Evolutionary conservation across 2,113 vertebrate genomes (phyloP).

Genomic region (Raphicerus campestris): DNA sequence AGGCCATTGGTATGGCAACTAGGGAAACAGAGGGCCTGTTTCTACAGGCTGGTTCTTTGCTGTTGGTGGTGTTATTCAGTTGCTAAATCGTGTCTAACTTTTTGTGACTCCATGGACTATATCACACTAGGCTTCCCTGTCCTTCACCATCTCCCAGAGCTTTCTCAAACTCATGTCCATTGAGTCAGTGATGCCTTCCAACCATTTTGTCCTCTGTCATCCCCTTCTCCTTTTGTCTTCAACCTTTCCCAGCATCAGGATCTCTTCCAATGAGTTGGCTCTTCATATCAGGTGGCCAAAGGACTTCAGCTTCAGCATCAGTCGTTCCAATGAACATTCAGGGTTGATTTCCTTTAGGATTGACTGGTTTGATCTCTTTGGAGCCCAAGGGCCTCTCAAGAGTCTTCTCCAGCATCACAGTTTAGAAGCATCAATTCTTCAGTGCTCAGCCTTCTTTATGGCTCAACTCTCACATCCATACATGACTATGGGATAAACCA

Average conservation of each 20-base stretch:
- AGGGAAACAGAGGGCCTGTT: neutral
- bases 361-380: neutral
- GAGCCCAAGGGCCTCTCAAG: neutral
- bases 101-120: neutral
- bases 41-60: neutral
- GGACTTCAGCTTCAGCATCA: neutral
- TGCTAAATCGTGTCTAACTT: neutral
- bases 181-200: neutral
- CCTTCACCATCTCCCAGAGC: neutral
- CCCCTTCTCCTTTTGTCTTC: neutral
- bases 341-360: neutral
- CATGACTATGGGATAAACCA: too few species aligned
- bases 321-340: neutral
- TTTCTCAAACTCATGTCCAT: neutral
- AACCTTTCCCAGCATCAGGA: neutral
- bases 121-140: neutral
- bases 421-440: neutral
- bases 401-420: neutral
- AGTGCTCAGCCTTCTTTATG: neutral
- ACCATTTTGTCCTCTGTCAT: neutral
- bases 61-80: neutral
- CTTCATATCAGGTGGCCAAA: neutral
- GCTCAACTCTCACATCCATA: neutral
- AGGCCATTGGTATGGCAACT: accelerated
- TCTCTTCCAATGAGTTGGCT: neutral